Evolutionary conservation across 1,140 invertebrate species (phyloP), one percentile per base, ranked within the genome.

Genomic region (Copidosoma floridanum): DNA sequence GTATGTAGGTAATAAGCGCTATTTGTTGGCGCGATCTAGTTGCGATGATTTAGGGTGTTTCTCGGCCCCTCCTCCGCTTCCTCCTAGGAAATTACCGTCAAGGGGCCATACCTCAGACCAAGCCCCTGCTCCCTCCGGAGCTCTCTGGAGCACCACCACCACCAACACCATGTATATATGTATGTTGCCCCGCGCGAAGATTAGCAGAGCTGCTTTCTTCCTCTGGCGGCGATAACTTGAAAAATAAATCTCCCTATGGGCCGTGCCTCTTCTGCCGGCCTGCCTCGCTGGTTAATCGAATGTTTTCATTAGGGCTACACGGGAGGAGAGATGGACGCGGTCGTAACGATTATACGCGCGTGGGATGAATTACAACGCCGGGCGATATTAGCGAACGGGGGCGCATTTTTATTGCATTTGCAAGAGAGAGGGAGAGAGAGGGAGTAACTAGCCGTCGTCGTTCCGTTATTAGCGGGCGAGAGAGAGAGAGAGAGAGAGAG

Each of bases 171-270:
- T n/a, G n/a, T n/a, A n/a, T n/a, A n/a, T n/a, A n/a, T n/a, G n/a
- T n/a, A n/a, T n/a, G n/a, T n/a, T n/a, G n/a, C n/a, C n/a, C n/a
- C n/a, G n/a, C n/a, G n/a, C n/a, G n/a, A n/a, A n/a, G n/a, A n/a
- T n/a, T n/a, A n/a, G n/a, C n/a, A n/a, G n/a, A n/a, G n/a, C n/a
- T n/a, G n/a, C n/a, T n/a, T n/a, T n/a, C n/a, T n/a, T n/a, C n/a
- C n/a, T n/a, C n/a, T 44, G 27, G 20, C 14, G n/a, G 18, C 24
- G 16, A 12, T 6, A 37, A 7, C 21, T 10, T 10, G 21, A 27
- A 20, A 63, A 55, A 54, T 57, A 64, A 51, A 53, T 46, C 35
- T 41, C 14, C 52, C 57, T 50, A 60, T 65, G 61, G 66, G 61
- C 63, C 56, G 46, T 57, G 35, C 12, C 23, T 20, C 51, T 52